Percentiles rank a stretch among this genome's conserved stretches.
Evolutionary conservation across 2,888 invertebrate species (phyloP).

Genomic region (Nomada fabriciana): DNA sequence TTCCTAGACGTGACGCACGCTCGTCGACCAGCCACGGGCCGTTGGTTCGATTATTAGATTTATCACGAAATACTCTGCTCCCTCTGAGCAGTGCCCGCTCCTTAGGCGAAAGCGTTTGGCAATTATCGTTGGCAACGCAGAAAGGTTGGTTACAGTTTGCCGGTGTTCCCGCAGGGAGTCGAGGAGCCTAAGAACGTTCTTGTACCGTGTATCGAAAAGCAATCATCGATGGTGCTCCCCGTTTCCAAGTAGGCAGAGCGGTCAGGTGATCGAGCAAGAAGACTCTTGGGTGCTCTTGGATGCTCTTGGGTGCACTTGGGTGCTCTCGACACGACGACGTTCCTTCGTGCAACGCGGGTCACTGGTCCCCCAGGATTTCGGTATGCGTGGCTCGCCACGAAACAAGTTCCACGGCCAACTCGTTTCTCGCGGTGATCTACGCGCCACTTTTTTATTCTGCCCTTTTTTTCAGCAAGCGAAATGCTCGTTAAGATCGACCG

Average conservation of each 20-base stretch:
- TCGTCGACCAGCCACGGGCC: constrained; percentile 16
- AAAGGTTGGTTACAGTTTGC: constrained; percentile 4
- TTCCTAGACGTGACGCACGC: too few species aligned
- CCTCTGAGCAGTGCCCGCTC: constrained; percentile 26
- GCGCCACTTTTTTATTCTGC: constrained; percentile 23
- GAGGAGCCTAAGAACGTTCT: not conserved
- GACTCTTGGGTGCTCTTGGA: not conserved
- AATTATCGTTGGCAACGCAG: constrained; percentile 61
- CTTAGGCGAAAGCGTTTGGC: constrained; percentile 70
- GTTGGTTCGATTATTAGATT: constrained; percentile 66
- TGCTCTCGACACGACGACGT: constrained; percentile 9
- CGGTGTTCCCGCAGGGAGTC: not conserved
- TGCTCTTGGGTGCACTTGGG: not conserved
- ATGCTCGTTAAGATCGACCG: constrained; percentile 30
- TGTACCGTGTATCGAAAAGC: constrained; percentile 30
- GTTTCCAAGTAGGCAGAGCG: constrained; percentile 3
- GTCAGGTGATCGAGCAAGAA: not conserved
- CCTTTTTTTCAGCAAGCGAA: constrained; percentile 11
- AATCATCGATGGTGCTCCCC: constrained; percentile 21
- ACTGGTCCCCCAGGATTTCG: constrained; percentile 74
- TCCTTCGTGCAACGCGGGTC: constrained; percentile 66
- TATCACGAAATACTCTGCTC: constrained; percentile 48
- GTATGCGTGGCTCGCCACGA: constrained; percentile 55
- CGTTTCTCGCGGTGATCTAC: constrained; percentile 31
- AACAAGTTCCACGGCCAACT: constrained; percentile 54